A percentile compares a stretch with the other conserved stretches of the same genome.
Evolutionary conservation across 2,888 invertebrate genomes (phyloP).

Genomic region (Ditylenchus weischeri): DNA sequence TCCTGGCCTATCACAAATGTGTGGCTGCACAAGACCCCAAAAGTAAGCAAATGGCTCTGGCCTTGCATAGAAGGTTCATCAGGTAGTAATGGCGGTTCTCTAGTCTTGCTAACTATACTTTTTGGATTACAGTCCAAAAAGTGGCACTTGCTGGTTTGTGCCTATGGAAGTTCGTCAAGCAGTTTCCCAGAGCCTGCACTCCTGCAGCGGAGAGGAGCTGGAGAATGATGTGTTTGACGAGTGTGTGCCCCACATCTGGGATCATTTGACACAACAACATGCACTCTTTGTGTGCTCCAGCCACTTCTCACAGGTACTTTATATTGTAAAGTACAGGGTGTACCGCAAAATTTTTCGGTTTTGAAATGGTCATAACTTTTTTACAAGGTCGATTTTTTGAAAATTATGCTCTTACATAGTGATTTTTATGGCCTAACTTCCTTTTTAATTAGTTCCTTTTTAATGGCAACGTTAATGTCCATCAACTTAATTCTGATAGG

Average conservation of each 20-base stretch:
- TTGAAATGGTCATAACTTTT: no score
- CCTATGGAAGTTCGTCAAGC: constrained; percentile 23
- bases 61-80: constrained; percentile 29
- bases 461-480: no score
- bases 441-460: no score
- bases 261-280: constrained; percentile 27
- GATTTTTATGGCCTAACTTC: no score
- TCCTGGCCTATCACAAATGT: constrained; percentile 26
- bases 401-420: no score
- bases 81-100: constrained; percentile 11
- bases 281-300: constrained; percentile 26
- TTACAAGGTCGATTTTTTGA: no score
- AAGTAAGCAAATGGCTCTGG: constrained; percentile 26
- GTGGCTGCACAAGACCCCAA: constrained; percentile 22
- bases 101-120: not conserved
- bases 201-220: constrained; percentile 13
- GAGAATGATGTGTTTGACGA: constrained; percentile 28
- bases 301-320: not conserved
- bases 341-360: no score
- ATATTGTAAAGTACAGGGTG: not conserved
- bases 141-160: constrained; percentile 32
- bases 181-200: constrained; percentile 18
- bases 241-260: constrained; percentile 22
- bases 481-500: no score
- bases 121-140: constrained; percentile 23